Base-by-base conservation (phyloP, 2,888 invertebrate genomes). In the Lydus trimaculatus region DNA sequence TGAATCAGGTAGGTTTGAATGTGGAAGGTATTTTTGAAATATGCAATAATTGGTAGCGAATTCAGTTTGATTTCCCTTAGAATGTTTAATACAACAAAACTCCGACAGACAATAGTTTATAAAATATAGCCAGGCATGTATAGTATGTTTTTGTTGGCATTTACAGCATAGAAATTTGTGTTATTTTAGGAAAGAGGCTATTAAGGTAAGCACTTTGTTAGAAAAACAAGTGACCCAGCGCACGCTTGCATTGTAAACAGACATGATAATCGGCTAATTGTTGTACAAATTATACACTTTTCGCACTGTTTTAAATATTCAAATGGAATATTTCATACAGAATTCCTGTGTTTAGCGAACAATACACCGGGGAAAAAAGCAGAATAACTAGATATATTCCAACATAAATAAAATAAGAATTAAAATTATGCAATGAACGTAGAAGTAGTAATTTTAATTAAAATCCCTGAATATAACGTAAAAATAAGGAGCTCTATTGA, bases 1-100 rank as follows among this genome's bases (percentile, higher is more conserved):
- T 82, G 91, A 91, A 77, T 94, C 95, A 69, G 88, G 93, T 93
- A 85, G 89, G 89, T 85, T 48, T 11, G 36, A 36, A 3, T 48
- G 20, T 20, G 17, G 43, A 11, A 17, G 4, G 13, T 4, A 13
- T 13, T 36, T 36, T 36, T 4, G 36, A 36, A 36, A 17, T 17
- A 15, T 2, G 4, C 28, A 28, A 28, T 4, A 28, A 28, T 28
- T 28, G 2, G 28, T 3, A 28, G 4, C 28, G 28, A 15, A 36
- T n/a, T n/a, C n/a, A n/a, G n/a, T n/a, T n/a, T n/a, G n/a, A n/a
- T n/a, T n/a, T n/a, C n/a, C n/a, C n/a, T n/a, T n/a, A n/a, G n/a
- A n/a, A n/a, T n/a, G 36, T 15, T 36, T 36, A 15, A 63, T 23
- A 64, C 33, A 68, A 68, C 64, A 68, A 68, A 68, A 65, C 69